These are phyloP conservation scores for Drosophila funebris DNA, from an alignment of 1,140 invertebrate species.

Conservation along the genomic window DNA sequence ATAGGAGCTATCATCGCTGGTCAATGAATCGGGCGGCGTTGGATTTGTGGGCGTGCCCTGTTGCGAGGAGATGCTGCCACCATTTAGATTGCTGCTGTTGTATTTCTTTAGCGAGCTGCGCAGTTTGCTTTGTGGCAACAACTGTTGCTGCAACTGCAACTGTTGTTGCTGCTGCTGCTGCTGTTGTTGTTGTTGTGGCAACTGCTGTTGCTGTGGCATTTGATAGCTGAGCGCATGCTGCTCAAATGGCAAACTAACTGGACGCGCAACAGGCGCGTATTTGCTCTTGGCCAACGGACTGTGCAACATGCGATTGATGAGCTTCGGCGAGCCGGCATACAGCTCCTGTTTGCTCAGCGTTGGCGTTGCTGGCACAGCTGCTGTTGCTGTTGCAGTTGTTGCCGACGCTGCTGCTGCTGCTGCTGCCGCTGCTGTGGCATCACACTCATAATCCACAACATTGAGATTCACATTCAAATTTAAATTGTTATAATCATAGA, in stretches of 20 bases:
- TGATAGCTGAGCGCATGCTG: slow-evolving; percentile 57
- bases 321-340: slow-evolving; percentile 71
- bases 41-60: slow-evolving; percentile 91
- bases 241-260: slow-evolving; percentile 88
- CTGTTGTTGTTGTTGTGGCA: background rate
- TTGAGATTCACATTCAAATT: slow-evolving; percentile 58
- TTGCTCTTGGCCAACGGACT: slow-evolving; percentile 63
- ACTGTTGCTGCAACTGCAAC: slow-evolving; percentile 1
- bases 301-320: slow-evolving; percentile 70
- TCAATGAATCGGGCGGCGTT: slow-evolving; percentile 92
- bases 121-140: slow-evolving; percentile 56
- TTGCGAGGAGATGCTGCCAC: slow-evolving; percentile 60
- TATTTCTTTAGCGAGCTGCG: slow-evolving; percentile 64
- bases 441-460: slow-evolving; percentile 56
- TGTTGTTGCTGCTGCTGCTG: background rate
- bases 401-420: background rate
- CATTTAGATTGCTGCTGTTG: slow-evolving; percentile 49
- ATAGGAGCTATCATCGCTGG: slow-evolving; percentile 93
- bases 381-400: background rate
- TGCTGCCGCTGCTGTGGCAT: background rate
- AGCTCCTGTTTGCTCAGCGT: slow-evolving; percentile 64
- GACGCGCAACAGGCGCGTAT: slow-evolving; percentile 84
- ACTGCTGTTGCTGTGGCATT: background rate
- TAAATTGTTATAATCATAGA: slow-evolving; percentile 84
- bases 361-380: slow-evolving; percentile 9